These are phyloP conservation scores for Junco hyemalis DNA, from an alignment of 2,113 vertebrate genomes.

Conservation along the genomic window DNA sequence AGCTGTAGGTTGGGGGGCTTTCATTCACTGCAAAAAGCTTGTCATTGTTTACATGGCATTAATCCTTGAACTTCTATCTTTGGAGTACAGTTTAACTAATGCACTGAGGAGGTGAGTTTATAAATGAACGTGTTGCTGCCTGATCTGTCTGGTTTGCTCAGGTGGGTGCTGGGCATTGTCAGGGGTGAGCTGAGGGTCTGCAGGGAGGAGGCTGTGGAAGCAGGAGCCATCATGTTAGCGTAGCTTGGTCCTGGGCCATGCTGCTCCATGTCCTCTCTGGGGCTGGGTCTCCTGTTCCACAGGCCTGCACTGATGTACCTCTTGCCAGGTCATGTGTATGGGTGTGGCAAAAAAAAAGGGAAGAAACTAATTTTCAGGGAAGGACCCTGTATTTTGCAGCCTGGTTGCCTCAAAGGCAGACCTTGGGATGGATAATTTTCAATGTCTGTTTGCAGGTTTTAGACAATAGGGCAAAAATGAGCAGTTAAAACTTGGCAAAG, in stretches of 20 bases:
- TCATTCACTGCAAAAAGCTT: neutral
- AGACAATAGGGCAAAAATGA: neutral
- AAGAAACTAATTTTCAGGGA: neutral
- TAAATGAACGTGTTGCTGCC: neutral
- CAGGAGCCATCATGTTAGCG: accelerated
- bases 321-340: neutral
- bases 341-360: neutral
- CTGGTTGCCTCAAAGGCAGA: neutral
- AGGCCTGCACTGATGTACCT: neutral
- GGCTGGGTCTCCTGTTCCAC: neutral
- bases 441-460: neutral
- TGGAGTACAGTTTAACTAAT: neutral
- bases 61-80: neutral
- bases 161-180: neutral
- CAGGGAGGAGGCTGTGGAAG: neutral
- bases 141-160: neutral
- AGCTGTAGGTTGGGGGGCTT: neutral
- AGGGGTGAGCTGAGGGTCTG: neutral
- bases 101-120: neutral
- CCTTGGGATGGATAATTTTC: neutral
- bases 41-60: neutral
- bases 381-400: neutral
- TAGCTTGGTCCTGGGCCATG: accelerated
- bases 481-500: neutral
- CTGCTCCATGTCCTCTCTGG: neutral